phyloP scores from a whole-genome alignment of 2,113 vertebrate species.

The Catharus bicknelli region DNA sequence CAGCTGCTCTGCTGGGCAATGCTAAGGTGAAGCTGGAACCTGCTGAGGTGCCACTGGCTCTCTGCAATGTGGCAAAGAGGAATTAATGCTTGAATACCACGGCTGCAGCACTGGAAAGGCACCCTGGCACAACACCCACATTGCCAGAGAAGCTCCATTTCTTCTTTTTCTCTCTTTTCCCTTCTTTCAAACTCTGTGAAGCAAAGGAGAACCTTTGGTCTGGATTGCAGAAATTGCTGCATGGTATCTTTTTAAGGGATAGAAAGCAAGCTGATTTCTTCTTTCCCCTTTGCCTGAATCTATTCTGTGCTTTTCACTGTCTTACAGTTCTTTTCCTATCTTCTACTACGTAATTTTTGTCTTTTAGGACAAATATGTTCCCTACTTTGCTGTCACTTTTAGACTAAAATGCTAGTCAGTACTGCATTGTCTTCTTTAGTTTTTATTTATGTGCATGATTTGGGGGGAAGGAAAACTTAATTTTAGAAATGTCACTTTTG shows the following conservation, averaged over 20 bases:
- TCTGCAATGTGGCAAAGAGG: neutral
- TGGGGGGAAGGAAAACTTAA: neutral
- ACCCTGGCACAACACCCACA: neutral
- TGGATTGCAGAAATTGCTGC: neutral
- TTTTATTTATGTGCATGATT: neutral
- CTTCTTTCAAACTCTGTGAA: neutral
- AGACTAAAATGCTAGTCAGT: neutral
- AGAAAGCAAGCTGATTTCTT: neutral
- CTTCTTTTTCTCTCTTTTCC: neutral
- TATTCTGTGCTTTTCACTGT: neutral
- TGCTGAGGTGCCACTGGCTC: neutral
- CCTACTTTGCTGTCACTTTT: neutral
- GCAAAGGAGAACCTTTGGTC: neutral
- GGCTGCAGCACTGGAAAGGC: neutral
- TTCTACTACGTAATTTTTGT: neutral
- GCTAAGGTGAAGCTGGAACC: constrained; percentile 17
- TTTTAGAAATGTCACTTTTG: neutral
- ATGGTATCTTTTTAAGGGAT: neutral
- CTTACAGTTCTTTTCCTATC: neutral
- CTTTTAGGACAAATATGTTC: neutral
- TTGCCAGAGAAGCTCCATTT: neutral
- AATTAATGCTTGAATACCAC: constrained; percentile 1
- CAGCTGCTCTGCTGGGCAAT: constrained; percentile 60
- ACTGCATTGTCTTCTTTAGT: neutral
- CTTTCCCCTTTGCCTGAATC: neutral